phyloP scores from a whole-genome alignment of 2,888 invertebrate genomes.

The Resseliella maxima region DNA sequence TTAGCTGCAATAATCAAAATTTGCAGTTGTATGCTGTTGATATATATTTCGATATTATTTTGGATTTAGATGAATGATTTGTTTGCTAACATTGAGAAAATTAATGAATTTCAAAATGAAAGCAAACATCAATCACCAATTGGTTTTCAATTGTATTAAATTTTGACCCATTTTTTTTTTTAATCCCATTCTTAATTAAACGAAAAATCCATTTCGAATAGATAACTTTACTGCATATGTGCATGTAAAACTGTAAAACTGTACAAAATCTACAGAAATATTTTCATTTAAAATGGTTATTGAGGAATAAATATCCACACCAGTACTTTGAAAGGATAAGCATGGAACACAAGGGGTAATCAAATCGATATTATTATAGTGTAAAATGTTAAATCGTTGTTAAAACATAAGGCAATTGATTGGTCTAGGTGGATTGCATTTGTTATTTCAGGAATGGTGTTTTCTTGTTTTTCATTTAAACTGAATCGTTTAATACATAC shows the following conservation, averaged over 20 bases:
- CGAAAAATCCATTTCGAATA: background rate
- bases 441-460: background rate
- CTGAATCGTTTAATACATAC: background rate
- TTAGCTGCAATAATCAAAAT: no score
- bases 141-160: background rate
- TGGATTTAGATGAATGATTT: no score
- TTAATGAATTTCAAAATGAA: background rate
- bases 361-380: background rate
- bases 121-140: background rate
- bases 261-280: no score
- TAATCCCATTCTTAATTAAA: background rate
- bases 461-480: background rate
- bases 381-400: background rate
- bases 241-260: no score
- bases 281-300: no score
- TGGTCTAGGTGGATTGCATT: background rate
- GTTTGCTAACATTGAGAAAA: no score
- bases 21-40: no score
- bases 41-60: no score
- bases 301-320: no score
- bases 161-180: no score
- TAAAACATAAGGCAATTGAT: background rate
- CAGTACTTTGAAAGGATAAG: background rate
- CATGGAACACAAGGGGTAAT: background rate
- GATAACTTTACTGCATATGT: background rate